Base-by-base conservation (phyloP, 2,113 vertebrate species). In the Rhipidura dahli region DNA sequence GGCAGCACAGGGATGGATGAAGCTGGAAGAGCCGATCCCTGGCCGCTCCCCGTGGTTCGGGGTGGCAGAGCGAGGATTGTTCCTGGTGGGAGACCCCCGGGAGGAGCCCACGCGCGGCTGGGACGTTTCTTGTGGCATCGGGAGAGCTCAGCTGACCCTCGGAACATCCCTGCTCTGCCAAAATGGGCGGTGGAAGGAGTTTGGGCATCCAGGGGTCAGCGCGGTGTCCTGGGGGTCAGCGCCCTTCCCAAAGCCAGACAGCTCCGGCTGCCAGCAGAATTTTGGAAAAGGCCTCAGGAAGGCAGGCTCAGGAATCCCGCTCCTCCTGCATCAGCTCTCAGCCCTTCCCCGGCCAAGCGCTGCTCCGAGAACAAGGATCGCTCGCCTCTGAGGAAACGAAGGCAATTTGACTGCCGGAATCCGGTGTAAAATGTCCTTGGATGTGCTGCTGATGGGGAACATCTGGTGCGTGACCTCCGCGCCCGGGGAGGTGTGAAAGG, bases 41-140 rank as follows among this genome's bases (percentile, higher is more conserved):
- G 16, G 0, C 21, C 1, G 4, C n/a, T 24, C 5, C 57, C 51
- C 0, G 0, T 4, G 15, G 4, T 0, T 53, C n/a, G 57, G 23
- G 42, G 15, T 5, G 59, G 59, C 59, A 59, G 21, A 24, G 26
- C 8, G 10, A 26, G 75, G 51, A 61, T n/a, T 9, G 0, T 12
- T 56, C 40, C 73, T 2, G 17, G 7, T 23, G 56, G 35, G 30
- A 22, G 3, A 26, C 6, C 8, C 13, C 35, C 76, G 12, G 5
- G 22, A 31, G 30, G 40, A 83, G 11, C 60, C 45, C 27, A 0
- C 1, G 1, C 2, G 63, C 13, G 10, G 28, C 40, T 12, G 33
- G 35, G 30, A 9, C 5, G 0, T 24, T 53, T 18, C 51, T 13
- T 19, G 40, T 35, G 60, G 61, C 8, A 50, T 13, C 1, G 0